Evolutionary conservation across 1,140 invertebrate genomes (phyloP), one percentile per base, ranked within the genome.

Genomic region (Drosophila carrolli): DNA sequence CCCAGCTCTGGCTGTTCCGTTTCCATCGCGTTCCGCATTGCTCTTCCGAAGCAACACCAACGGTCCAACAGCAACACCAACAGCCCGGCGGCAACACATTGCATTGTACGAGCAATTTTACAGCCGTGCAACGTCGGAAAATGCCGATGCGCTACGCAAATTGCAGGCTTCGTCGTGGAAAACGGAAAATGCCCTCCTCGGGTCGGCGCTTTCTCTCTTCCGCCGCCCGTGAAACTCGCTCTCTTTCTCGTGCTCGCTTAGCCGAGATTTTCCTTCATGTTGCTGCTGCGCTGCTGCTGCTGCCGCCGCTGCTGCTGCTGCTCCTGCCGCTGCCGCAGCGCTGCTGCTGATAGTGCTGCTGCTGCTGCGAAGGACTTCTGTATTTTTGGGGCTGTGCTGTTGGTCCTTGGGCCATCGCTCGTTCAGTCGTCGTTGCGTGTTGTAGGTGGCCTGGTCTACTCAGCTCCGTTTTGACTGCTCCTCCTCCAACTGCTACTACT

Each of bases 381-480:
- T 50, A 46, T 50, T 72, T 76, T 80, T 59, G 72, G 54, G 57
- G 68, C 68, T 78, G 78, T 85, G 78, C 66, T 86, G 83, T 88
- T 88, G 84, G 83, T 88, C 83, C 83, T 88, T 89, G 86, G 75
- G 79, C 83, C 70, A 86, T 65, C 56, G 80, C 53, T 84, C 75
- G 80, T 83, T 89, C 83, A 88, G 84, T 88, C 83, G 84, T 89
- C 83, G 83, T 88, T 88, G 84, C 83, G 83, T 88, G 80, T 88
- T 89, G 83, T 88, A 88, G 83, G 83, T 88, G 83, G 83, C 75
- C 83, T 83, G 83, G 76, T 88, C 84, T 86, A 63, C 60, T 78
- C 46, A 58, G 79, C 57, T 75, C 75, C 44, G 55, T 43, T 55
- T 40, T 53, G 71, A 38, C 51, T 54, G 50, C 57, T 75, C 48